Percentiles rank a stretch among this genome's conserved stretches.
phyloP scores from a whole-genome alignment of 2,888 invertebrate species.

The Beris morrisii region DNA sequence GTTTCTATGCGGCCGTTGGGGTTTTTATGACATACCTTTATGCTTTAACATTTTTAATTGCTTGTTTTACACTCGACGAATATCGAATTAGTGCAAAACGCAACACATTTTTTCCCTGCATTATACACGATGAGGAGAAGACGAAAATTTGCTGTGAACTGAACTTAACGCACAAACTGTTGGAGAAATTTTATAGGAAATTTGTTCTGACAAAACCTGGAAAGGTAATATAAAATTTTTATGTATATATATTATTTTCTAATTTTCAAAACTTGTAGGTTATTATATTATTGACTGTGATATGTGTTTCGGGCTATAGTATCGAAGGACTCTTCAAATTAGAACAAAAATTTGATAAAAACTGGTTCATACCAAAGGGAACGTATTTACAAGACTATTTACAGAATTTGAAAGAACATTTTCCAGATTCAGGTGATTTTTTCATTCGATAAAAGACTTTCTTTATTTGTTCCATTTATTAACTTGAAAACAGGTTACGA shows the following conservation, averaged over 20 bases:
- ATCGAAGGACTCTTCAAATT: slow-evolving; percentile 65
- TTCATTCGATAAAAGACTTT: neutral
- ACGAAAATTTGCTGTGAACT: slow-evolving; percentile 60
- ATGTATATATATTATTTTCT: slow-evolving; percentile 28
- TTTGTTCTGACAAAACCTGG: slow-evolving; percentile 67
- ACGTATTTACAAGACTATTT: slow-evolving; percentile 68
- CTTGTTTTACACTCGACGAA: slow-evolving; percentile 74
- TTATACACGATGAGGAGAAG: slow-evolving; percentile 62
- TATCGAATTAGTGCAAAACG: slow-evolving; percentile 63
- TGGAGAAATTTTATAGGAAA: slow-evolving; percentile 61
- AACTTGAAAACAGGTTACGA: slow-evolving; percentile 52
- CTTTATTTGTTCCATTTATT: neutral
- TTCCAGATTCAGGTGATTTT: slow-evolving; percentile 63
- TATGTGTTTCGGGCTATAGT: slow-evolving; percentile 64
- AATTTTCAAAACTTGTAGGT: slow-evolving; percentile 50
- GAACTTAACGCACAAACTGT: slow-evolving; percentile 59
- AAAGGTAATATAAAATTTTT: slow-evolving; percentile 57
- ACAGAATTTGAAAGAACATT: slow-evolving; percentile 61
- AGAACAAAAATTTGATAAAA: slow-evolving; percentile 77
- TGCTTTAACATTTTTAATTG: slow-evolving; percentile 80
- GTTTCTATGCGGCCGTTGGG: slow-evolving; percentile 77
- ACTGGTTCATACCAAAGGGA: slow-evolving; percentile 75
- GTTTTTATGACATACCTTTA: slow-evolving; percentile 75
- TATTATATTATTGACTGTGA: slow-evolving; percentile 63
- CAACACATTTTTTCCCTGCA: slow-evolving; percentile 70